Conservation (phyloP, 2,797 vertebrate species). For the Picus viridis region DNA sequence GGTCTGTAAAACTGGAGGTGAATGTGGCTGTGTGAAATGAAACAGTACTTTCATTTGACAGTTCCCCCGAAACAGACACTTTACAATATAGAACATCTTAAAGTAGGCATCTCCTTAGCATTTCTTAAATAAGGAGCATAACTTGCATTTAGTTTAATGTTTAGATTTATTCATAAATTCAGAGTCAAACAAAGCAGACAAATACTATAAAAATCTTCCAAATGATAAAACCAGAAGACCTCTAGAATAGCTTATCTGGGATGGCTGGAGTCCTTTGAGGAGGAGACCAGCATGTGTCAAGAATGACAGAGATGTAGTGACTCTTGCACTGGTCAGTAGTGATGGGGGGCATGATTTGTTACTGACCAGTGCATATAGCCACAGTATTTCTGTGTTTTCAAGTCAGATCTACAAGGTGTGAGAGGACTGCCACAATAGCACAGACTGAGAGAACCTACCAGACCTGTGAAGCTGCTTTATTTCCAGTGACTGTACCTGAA, state of each 20-base stretch:
- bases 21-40: neutral
- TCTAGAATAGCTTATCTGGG: neutral
- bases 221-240: neutral
- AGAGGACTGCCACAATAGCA: neutral
- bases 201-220: neutral
- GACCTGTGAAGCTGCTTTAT: neutral
- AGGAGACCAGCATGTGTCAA: neutral
- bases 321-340: neutral
- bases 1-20: neutral
- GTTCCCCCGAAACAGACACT: neutral
- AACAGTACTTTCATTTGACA: neutral
- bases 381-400: neutral
- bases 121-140: neutral
- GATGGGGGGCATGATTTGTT: neutral
- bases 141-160: neutral
- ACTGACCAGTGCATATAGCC: neutral
- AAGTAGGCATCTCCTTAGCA: neutral
- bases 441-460: neutral
- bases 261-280: neutral
- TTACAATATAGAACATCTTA: neutral
- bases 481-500: neutral
- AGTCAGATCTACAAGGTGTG: neutral
- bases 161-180: no score
- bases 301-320: neutral
- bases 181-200: neutral